Percentiles rank a stretch among this genome's conserved stretches.
Conservation (phyloP, 2,888 invertebrate genomes). For the Hofmannophila pseudospretella region DNA sequence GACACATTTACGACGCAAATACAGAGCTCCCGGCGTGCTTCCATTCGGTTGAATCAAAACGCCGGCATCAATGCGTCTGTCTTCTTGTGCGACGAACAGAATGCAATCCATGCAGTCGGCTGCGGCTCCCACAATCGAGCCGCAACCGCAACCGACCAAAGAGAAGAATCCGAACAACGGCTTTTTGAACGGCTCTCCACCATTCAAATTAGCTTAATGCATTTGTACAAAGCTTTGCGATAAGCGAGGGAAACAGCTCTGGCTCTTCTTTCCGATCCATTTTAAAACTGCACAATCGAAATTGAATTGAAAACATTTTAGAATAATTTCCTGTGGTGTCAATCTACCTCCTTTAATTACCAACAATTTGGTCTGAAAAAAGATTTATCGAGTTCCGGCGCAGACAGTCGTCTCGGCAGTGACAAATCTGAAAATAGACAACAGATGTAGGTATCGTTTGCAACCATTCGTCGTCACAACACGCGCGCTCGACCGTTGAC, state of each 20-base stretch:
- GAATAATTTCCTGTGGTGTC: conserved; percentile 17
- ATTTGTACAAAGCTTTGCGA: conserved; percentile 69
- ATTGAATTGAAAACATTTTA: conserved; percentile 27
- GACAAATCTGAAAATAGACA: conserved; percentile 73
- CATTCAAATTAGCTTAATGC: conserved; percentile 78
- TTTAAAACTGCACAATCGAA: conserved; percentile 36
- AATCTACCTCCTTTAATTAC: conserved; percentile 12
- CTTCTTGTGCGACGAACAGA: conserved; percentile 60
- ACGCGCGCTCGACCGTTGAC: conserved; percentile 72
- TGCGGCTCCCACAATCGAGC: conserved; percentile 62
- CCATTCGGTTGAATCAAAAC: conserved; percentile 51
- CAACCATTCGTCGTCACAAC: conserved; percentile 71
- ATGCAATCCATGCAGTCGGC: conserved; percentile 59
- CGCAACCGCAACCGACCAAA: conserved; percentile 46
- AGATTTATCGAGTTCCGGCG: conserved; percentile 61
- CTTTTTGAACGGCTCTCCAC: conserved; percentile 66
- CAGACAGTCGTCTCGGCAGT: conserved; percentile 53
- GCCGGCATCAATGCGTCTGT: conserved; percentile 57
- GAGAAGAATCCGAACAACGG: conserved; percentile 71
- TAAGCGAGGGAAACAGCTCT: conserved; percentile 54
- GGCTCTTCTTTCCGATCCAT: conserved; percentile 37
- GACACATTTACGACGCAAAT: conserved; percentile 39
- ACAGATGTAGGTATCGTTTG: conserved; percentile 71
- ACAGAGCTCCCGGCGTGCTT: conserved; percentile 28
- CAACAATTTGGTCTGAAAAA: conserved; percentile 28